These are phyloP conservation scores for Champsocephalus gunnari DNA, from an alignment of 2,797 vertebrate genomes.

Conservation along the genomic window DNA sequence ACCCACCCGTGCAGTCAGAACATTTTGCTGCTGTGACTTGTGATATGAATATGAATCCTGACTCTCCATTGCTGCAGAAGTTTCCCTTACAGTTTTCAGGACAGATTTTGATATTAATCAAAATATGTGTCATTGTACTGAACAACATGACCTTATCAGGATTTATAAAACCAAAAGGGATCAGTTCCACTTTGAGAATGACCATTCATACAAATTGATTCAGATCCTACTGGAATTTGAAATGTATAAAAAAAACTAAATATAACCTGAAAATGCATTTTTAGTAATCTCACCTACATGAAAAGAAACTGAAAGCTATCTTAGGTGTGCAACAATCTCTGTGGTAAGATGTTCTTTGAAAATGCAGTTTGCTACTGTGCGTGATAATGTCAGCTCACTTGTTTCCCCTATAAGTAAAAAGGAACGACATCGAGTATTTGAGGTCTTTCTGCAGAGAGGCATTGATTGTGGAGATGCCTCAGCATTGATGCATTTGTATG, in stretches of 20 bases:
- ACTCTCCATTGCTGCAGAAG: too few species aligned
- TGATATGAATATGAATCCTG: too few species aligned
- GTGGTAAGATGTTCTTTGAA: neutral
- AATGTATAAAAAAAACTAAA: neutral
- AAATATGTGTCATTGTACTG: too few species aligned
- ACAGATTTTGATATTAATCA: too few species aligned
- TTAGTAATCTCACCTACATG: neutral
- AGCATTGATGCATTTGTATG: conserved; percentile 15
- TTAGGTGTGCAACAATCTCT: neutral
- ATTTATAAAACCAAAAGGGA: neutral
- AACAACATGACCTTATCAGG: neutral
- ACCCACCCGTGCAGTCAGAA: too few species aligned
- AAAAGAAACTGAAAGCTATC: neutral
- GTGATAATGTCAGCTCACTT: neutral
- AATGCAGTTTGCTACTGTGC: neutral
- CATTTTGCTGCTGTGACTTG: too few species aligned
- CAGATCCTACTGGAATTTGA: neutral
- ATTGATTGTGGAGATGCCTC: neutral
- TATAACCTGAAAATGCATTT: neutral
- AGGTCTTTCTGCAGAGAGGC: neutral
- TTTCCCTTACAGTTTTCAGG: too few species aligned
- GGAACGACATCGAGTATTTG: neutral
- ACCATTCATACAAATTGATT: neutral
- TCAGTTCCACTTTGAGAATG: neutral
- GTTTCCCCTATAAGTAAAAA: neutral